Percentiles rank a stretch among this genome's conserved stretches.
These are phyloP conservation scores for Spodoptera picta DNA, from an alignment of 2,888 invertebrate species.

Conservation along the genomic window DNA sequence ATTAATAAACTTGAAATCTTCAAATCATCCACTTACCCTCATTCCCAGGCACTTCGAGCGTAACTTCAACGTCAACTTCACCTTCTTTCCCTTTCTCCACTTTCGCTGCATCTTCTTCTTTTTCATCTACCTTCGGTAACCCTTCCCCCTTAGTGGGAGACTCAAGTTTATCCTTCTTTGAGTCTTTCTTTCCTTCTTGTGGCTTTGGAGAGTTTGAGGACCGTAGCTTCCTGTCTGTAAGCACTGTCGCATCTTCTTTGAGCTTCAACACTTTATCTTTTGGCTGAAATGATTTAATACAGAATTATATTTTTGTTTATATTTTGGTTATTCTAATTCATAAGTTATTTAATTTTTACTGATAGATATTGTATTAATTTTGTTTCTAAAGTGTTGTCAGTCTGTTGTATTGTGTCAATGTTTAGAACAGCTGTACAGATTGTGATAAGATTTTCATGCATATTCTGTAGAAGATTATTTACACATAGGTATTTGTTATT, in stretches of 20 bases:
- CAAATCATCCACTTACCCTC: conserved; percentile 67
- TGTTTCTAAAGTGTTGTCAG: no score
- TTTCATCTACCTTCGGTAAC: conserved; percentile 44
- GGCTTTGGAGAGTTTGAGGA: conserved; percentile 79
- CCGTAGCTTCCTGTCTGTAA: conserved; percentile 76
- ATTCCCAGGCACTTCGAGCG: conserved; percentile 64
- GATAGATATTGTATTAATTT: background rate
- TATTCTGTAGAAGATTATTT: no score
- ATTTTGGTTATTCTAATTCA: background rate
- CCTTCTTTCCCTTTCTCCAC: conserved; percentile 8
- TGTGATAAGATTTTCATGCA: no score
- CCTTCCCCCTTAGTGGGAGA: conserved; percentile 48
- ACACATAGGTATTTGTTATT: no score
- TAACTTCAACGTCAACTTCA: conserved; percentile 66
- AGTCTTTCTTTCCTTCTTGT: conserved; percentile 42
- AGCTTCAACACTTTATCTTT: conserved; percentile 80
- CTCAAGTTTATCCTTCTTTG: conserved; percentile 41
- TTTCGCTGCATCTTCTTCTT: conserved; percentile 29
- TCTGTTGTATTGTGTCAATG: no score
- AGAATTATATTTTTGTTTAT: conserved; percentile 4
- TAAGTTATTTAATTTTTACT: background rate
- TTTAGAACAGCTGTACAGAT: no score
- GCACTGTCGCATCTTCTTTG: conserved; percentile 67
- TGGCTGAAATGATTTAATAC: conserved; percentile 66
- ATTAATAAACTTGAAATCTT: no score